A percentile compares a stretch with the other conserved stretches of the same genome.
Conservation (phyloP, 2,888 invertebrate genomes). For the Eristalis intricaria region DNA sequence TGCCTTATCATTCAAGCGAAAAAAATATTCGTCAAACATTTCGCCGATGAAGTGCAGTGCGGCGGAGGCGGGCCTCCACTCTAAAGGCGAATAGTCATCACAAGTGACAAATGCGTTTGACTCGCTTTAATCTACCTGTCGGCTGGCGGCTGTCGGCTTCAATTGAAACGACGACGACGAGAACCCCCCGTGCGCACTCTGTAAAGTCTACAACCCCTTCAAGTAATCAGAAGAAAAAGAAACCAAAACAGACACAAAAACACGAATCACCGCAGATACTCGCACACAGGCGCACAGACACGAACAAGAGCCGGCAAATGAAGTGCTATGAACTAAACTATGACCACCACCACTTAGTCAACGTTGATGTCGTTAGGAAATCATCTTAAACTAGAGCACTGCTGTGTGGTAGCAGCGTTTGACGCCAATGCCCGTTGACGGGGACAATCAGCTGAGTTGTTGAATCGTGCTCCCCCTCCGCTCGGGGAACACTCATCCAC, state of each 20-base stretch:
- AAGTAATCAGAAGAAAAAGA: background rate
- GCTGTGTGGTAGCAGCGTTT: constrained; percentile 39
- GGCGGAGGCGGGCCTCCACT: background rate
- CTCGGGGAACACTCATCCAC: background rate
- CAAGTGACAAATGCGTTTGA: constrained; percentile 23
- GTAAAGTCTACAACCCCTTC: constrained; percentile 34
- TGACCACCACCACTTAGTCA: constrained; percentile 37
- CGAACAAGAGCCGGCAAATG: constrained; percentile 29
- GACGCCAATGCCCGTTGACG: constrained; percentile 60
- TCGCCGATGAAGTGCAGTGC: constrained; percentile 1
- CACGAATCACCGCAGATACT: background rate
- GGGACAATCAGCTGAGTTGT: constrained; percentile 58
- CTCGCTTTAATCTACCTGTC: constrained; percentile 32
- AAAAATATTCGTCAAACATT: background rate
- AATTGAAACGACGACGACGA: background rate
- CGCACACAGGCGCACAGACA: background rate
- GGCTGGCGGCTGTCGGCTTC: constrained; percentile 1
- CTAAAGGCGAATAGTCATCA: background rate
- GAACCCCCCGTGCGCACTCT: background rate
- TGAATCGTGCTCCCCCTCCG: background rate
- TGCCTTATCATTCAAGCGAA: background rate
- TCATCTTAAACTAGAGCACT: constrained; percentile 53
- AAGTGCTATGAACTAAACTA: background rate
- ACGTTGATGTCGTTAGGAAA: constrained; percentile 40
- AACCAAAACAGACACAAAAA: background rate